Base-by-base conservation (phyloP, 53 echinoderm and acorn worm species). In the Henricia sp. region DNA sequence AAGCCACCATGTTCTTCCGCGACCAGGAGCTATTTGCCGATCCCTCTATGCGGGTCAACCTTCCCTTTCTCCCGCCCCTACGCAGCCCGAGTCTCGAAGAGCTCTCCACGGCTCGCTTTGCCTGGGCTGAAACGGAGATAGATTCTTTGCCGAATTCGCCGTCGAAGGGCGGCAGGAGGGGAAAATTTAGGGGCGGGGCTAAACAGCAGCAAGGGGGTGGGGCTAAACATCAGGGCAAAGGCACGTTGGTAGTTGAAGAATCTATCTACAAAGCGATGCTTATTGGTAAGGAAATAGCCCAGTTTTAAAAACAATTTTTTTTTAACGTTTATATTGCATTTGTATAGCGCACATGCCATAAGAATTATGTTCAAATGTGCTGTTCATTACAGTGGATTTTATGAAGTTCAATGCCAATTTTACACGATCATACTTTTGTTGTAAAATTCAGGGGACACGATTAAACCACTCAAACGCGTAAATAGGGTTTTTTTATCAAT, bases 211-310 rank as follows among this genome's bases (percentile, higher is more conserved):
- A n/a, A n/a, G n/a, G n/a, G n/a, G n/a, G n/a, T n/a, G n/a, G n/a
- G n/a, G n/a, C n/a, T n/a, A n/a, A n/a, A n/a, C n/a, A n/a, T n/a
- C n/a, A 62, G 23, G 82, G 63, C 19, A 88, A 88, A 38, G 92
- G 92, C 29, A 89, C 75, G 44, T 55, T 95, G 73, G 88, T 94
- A 20, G 92, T 99, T 33, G 99, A 95, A 56, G 99, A 94, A 58
- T 94, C 99, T 25, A 92, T 97, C 52, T 90, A 92, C 72, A 94
- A 94, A 60, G 88, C 92, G 27, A 97, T 97, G 99, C 71, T 94
- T 0, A 84, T 92, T 71, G 96, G 96, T 94, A 83, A 86, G 84
- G n/a, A n/a, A n/a, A n/a, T n/a, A n/a, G n/a, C n/a, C n/a, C n/a
- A n/a, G n/a, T n/a, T n/a, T n/a, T n/a, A n/a, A n/a, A n/a, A n/a